Percentiles rank a stretch among this genome's conserved stretches.
These are phyloP conservation scores for Acleris emargana DNA, from an alignment of 2,888 invertebrate genomes.

Conservation along the genomic window DNA sequence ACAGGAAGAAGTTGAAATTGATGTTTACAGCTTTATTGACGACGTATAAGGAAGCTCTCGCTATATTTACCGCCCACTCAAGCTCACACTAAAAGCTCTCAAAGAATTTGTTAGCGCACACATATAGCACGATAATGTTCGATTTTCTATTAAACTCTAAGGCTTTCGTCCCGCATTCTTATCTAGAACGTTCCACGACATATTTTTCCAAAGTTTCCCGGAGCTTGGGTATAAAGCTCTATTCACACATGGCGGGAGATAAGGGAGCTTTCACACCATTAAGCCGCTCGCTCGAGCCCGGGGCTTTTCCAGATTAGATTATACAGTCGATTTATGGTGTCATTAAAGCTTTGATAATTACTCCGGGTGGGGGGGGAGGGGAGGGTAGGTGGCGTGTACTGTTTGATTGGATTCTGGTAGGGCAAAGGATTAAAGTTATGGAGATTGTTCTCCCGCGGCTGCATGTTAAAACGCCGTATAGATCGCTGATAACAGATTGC, in stretches of 20 bases:
- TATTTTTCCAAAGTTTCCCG: conserved; percentile 84
- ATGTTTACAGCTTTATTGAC: conserved; percentile 29
- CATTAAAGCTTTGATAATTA: conserved; percentile 85
- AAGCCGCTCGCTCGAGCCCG: conserved; percentile 82
- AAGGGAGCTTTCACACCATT: conserved; percentile 84
- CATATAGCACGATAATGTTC: conserved; percentile 83
- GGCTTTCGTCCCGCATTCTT: conserved; percentile 83
- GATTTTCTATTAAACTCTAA: conserved; percentile 84
- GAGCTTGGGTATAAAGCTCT: conserved; percentile 83
- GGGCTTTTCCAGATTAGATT: conserved; percentile 85
- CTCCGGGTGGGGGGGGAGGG: conserved; percentile 68
- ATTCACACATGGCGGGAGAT: conserved; percentile 84
- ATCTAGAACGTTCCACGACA: conserved; percentile 82
- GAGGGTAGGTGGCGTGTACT: conserved; percentile 75
- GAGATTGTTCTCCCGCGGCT: conserved; percentile 83
- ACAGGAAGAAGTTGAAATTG: conserved; percentile 31
- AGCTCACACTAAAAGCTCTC: conserved; percentile 60
- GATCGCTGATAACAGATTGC: conserved; percentile 82
- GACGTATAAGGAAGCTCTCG: conserved; percentile 31
- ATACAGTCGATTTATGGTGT: conserved; percentile 85
- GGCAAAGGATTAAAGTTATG: conserved; percentile 84
- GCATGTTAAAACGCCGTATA: conserved; percentile 82
- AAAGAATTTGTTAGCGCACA: conserved; percentile 81
- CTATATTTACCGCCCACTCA: conserved; percentile 22
- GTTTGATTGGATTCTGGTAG: conserved; percentile 83